phyloP scores from a whole-genome alignment of 2,113 vertebrate genomes.

The Gobius niger region DNA sequence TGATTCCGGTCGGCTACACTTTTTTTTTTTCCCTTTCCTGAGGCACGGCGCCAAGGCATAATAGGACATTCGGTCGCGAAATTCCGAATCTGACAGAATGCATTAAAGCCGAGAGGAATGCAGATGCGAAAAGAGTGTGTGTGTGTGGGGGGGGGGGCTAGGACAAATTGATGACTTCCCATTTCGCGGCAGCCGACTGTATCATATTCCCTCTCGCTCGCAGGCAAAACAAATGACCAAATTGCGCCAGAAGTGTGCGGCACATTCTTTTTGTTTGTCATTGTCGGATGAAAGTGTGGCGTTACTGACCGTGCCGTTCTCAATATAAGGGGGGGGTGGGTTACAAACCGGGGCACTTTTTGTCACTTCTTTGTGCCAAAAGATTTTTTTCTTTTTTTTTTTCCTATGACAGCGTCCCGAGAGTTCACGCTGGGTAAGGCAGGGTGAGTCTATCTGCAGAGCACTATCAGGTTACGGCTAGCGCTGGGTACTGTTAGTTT shows the following conservation, averaged over 20 bases:
- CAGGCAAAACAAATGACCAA: slow-evolving; percentile 51
- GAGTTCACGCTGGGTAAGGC: no score
- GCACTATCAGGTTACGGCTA: no score
- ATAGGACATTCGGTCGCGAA: slow-evolving; percentile 75
- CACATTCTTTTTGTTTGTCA: slow-evolving; percentile 42
- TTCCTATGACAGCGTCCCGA: no score
- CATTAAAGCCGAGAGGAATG: slow-evolving; percentile 70
- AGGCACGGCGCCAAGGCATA: slow-evolving; percentile 69
- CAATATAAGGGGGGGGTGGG: not conserved
- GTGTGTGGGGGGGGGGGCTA: slow-evolving; percentile 41
- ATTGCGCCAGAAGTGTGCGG: slow-evolving; percentile 39
- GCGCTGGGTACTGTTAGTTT: no score
- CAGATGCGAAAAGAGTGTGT: slow-evolving; percentile 41
- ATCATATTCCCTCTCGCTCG: slow-evolving; percentile 52
- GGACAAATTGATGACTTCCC: slow-evolving; percentile 65
- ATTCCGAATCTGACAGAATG: slow-evolving; percentile 76
- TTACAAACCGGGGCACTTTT: not conserved
- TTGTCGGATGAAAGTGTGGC: slow-evolving; percentile 27
- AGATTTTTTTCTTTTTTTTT: no score
- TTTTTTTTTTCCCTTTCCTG: slow-evolving; percentile 17
- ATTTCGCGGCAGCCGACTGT: slow-evolving; percentile 47
- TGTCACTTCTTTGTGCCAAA: no score
- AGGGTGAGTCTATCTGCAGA: no score
- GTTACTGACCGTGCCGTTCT: slow-evolving; percentile 31
- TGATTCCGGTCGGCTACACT: slow-evolving; percentile 62